Base-by-base conservation (phyloP, 2,888 invertebrate species). In the Drosophila affinis region DNA sequence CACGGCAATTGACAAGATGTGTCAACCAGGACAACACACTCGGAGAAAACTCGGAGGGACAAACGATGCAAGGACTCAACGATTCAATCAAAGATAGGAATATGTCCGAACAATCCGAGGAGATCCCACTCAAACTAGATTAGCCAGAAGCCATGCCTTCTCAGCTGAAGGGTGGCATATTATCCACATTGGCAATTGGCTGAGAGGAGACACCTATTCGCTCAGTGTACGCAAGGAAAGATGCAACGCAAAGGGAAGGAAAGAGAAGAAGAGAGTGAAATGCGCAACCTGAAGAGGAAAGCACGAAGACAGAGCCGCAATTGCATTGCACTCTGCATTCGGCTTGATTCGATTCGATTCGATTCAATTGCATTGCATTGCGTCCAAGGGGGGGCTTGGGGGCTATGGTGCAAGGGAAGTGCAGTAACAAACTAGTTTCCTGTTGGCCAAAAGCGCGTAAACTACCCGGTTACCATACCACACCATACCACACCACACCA, bases 371-470 rank as follows among this genome's bases (percentile, higher is more conserved):
- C 65, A 63, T 72, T 63, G 61, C 59, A 65, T 59, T 79, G 72
- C 70, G 65, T 61, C 62, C 72, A 51, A 29, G 39, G 39, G 39
- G 39, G 62, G 46, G 12, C 9, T 18, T 12, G 9, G 17, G 17
- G 52, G 17, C 39, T 18, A 27, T 24, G 34, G 24, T 39, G 39
- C n/a, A 39, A 39, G 39, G 39, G 49, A 58, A 39, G 14, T 58
- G 54, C 49, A 63, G 57, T 76, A 60, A 57, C 24, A 62, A 84
- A 84, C 81, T 62, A 70, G 75, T 82, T 82, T 82, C 78, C 81
- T 87, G 85, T 72, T 87, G 75, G 53, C 63, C 69, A 68, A 84
- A 82, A 82, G 76, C 76, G 81, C 84, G 87, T 87, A 81, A 84
- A 72, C 67, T 73, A 62, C 84, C 44, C 46, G 56, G 39, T 39